These are phyloP conservation scores for Philonicus albiceps DNA, from an alignment of 2,888 invertebrate genomes.

Conservation along the genomic window DNA sequence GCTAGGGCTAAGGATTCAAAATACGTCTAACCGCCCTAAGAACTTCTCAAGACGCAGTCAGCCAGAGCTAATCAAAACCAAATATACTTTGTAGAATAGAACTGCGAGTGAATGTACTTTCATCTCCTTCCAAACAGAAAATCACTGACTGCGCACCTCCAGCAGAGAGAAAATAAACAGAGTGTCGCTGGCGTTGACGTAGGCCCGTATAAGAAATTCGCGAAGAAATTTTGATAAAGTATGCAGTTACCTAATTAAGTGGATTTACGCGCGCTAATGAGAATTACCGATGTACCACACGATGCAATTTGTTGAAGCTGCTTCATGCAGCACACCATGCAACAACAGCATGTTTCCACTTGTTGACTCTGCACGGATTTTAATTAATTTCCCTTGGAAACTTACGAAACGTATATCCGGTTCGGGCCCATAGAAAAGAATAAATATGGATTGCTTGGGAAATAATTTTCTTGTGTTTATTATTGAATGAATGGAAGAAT, in stretches of 20 bases:
- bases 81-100: neutral
- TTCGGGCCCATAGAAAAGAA: constrained; percentile 14
- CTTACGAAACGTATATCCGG: constrained; percentile 41
- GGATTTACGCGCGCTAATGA: constrained; percentile 23
- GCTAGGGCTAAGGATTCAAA: neutral
- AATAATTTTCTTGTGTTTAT: constrained; percentile 30
- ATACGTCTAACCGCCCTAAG: neutral
- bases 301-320: neutral
- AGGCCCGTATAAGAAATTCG: neutral
- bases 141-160: neutral
- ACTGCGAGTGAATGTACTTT: neutral
- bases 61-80: neutral
- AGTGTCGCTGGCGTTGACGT: neutral
- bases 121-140: neutral
- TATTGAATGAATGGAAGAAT: neutral
- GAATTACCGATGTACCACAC: constrained; percentile 21
- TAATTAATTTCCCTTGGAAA: constrained; percentile 39
- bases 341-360: constrained; percentile 22
- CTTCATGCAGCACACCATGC: neutral
- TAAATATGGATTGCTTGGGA: constrained; percentile 34
- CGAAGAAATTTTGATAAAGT: constrained; percentile 26
- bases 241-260: constrained; percentile 27
- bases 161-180: neutral
- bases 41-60: neutral
- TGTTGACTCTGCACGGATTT: constrained; percentile 32